Conservation (phyloP, 2,888 invertebrate species). For the Cynaeus angustus region DNA sequence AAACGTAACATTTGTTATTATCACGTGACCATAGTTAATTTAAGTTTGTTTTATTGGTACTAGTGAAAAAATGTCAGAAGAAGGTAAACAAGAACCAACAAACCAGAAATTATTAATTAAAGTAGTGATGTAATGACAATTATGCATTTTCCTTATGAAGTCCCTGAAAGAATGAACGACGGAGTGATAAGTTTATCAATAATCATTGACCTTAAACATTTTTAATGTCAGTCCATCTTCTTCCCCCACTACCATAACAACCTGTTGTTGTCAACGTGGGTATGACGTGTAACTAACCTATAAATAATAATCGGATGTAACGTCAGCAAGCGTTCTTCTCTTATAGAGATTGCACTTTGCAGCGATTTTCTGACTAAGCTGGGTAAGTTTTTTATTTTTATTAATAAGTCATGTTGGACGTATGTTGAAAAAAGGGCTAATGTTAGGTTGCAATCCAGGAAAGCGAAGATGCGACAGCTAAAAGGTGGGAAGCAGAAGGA, state of each 20-base stretch:
- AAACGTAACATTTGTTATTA: neutral
- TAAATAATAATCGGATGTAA: slow-evolving; percentile 21
- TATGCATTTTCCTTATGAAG: too few species aligned
- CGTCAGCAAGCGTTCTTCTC: slow-evolving; percentile 48
- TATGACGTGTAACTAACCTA: slow-evolving; percentile 49
- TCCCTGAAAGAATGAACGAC: neutral
- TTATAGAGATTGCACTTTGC: slow-evolving; percentile 3
- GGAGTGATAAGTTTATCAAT: neutral
- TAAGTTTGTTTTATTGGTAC: too few species aligned
- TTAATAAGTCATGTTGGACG: neutral
- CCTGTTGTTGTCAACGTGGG: slow-evolving; percentile 48
- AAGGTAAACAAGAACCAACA: too few species aligned
- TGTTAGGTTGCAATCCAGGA: neutral
- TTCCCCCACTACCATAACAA: slow-evolving; percentile 32
- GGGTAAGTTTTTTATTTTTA: slow-evolving; percentile 19
- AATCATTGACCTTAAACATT: neutral
- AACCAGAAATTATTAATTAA: too few species aligned
- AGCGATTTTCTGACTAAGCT: slow-evolving; percentile 12
- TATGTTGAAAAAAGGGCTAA: neutral
- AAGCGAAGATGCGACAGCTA: slow-evolving; percentile 81
- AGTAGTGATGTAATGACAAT: too few species aligned
- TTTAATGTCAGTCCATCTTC: neutral
- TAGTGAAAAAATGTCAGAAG: too few species aligned
- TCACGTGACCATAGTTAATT: slow-evolving; percentile 2
- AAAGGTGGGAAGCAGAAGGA: slow-evolving; percentile 86